Evolutionary conservation across 1,140 invertebrate species (phyloP).

Genomic region (Drosophila micromelanica): DNA sequence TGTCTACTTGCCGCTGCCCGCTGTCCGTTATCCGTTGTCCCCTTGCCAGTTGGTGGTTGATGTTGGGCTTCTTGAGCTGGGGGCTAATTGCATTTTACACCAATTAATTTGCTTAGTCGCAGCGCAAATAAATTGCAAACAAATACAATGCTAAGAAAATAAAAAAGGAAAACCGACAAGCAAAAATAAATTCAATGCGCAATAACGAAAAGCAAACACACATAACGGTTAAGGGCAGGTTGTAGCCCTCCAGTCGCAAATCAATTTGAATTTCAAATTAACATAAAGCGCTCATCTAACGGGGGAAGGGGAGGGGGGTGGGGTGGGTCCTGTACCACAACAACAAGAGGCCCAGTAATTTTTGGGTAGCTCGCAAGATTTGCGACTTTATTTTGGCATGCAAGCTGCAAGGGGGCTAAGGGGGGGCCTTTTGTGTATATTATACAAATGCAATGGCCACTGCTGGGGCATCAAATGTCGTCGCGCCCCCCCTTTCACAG

Average conservation of each 20-base stretch:
- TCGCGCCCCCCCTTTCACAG: not conserved
- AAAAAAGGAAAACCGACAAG: conserved; percentile 10
- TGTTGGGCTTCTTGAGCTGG: conserved; percentile 6
- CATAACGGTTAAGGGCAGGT: conserved; percentile 26
- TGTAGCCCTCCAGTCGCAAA: conserved; percentile 34
- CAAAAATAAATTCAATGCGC: conserved; percentile 37
- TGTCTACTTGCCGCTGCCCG: not conserved
- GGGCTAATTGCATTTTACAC: conserved; percentile 71
- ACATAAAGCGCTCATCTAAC: conserved; percentile 30
- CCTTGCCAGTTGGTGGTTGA: not conserved
- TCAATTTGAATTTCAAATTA: conserved; percentile 77
- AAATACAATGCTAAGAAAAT: conserved; percentile 11
- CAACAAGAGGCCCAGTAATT: conserved; percentile 16
- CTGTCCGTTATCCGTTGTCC: not conserved
- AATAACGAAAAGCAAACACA: conserved; percentile 62
- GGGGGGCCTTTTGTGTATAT: conserved; percentile 30
- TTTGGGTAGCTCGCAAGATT: conserved; percentile 43
- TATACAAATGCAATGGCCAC: conserved; percentile 51
- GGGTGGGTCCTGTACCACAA: conserved; percentile 2
- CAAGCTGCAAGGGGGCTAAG: not conserved
- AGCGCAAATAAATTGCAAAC: conserved; percentile 32
- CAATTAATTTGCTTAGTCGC: conserved; percentile 62
- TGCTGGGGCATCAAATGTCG: conserved; percentile 65
- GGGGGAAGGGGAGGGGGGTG: not conserved
- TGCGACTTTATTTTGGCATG: conserved; percentile 34